phyloP scores from a whole-genome alignment of 2,888 invertebrate genomes.

The Bruchidius siliquastri region DNA sequence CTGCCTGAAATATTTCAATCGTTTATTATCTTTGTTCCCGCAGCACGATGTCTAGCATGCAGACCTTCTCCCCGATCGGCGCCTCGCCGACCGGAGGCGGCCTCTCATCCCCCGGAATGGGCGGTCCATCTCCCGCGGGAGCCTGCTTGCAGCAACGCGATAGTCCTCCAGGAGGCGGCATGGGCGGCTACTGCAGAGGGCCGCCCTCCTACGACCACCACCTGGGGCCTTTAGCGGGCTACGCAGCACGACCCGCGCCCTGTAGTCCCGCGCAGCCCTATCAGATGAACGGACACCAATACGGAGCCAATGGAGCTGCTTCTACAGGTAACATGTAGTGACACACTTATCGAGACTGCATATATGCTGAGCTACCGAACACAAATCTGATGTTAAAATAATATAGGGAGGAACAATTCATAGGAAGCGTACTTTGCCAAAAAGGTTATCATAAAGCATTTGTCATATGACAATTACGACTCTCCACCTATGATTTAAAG shows the following conservation, averaged over 20 bases:
- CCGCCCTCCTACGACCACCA: constrained; percentile 56
- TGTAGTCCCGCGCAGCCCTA: constrained; percentile 67
- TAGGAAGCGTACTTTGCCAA: too few relatives aligned
- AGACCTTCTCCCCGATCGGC: constrained; percentile 51
- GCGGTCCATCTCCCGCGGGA: constrained; percentile 50
- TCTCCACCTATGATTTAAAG: too few relatives aligned
- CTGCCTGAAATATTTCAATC: too few relatives aligned
- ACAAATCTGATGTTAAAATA: too few relatives aligned
- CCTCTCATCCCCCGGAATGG: constrained; percentile 38
- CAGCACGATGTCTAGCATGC: constrained; percentile 57
- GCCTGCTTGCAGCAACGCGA: constrained; percentile 57
- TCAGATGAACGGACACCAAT: constrained; percentile 56
- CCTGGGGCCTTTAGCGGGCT: constrained; percentile 48
- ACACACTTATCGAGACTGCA: too few relatives aligned
- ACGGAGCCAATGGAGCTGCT: constrained; percentile 51
- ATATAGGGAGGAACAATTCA: too few relatives aligned
- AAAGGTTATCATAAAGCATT: too few relatives aligned
- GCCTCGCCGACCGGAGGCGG: constrained; percentile 43
- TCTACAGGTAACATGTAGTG: constrained; percentile 51
- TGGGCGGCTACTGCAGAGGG: constrained; percentile 53
- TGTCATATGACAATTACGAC: too few relatives aligned
- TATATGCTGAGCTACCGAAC: too few relatives aligned
- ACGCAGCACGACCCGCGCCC: constrained; percentile 57
- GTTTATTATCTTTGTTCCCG: too few relatives aligned
- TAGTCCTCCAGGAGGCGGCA: constrained; percentile 47